Evolutionary conservation across 2,888 invertebrate genomes (phyloP).

Genomic region (Cremastinae sp.): DNA sequence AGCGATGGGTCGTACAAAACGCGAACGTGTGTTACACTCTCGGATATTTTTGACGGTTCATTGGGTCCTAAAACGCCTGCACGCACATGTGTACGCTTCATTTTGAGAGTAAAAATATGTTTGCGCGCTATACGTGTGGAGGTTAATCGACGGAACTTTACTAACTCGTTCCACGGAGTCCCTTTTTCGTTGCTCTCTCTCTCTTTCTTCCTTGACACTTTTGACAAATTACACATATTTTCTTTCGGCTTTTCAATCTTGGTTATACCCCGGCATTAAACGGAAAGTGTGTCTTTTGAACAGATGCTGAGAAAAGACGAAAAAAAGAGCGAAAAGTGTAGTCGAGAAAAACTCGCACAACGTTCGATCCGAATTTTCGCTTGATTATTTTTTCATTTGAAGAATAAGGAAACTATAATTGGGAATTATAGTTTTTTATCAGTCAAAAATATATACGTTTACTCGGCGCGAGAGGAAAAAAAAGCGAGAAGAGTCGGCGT

Average conservation of each 20-base stretch:
- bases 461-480: slow-evolving; percentile 45
- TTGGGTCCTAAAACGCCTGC: slow-evolving; percentile 67
- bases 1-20: slow-evolving; percentile 77
- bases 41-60: slow-evolving; percentile 79
- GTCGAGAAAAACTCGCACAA: no score
- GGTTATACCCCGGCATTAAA: slow-evolving; percentile 3
- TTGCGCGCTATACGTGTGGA: not conserved
- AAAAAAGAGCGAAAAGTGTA: slow-evolving; percentile 6
- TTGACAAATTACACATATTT: slow-evolving; percentile 75
- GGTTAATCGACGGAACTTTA: slow-evolving; percentile 44
- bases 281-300: slow-evolving; percentile 19
- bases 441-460: not conserved
- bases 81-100: not conserved
- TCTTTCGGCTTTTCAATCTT: slow-evolving; percentile 60
- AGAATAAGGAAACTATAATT: no score
- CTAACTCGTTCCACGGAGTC: slow-evolving; percentile 13
- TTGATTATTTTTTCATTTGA: no score
- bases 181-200: slow-evolving; percentile 65
- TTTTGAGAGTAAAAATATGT: not conserved
- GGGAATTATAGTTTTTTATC: no score
- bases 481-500: slow-evolving; percentile 56
- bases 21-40: slow-evolving; percentile 77
- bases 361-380: no score
- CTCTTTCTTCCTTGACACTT: slow-evolving; percentile 73
- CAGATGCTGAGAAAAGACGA: slow-evolving; percentile 26